Evolutionary conservation across 2,113 vertebrate genomes (phyloP).

Genomic region (Actenoides hombroni): DNA sequence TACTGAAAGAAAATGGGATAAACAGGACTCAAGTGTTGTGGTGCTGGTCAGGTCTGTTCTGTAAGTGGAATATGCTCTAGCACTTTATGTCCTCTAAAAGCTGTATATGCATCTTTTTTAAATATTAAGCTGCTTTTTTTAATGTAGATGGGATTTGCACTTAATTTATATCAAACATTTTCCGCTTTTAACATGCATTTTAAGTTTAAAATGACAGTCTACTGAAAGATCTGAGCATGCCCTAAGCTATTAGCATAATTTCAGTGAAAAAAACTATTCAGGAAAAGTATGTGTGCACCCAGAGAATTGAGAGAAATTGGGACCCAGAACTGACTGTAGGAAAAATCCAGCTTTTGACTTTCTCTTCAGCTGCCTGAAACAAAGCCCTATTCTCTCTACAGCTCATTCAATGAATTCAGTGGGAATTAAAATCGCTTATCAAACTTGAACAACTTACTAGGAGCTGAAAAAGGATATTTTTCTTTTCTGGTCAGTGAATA

Average conservation of each 20-base stretch:
- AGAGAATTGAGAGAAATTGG: conserved; percentile 11
- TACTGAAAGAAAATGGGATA: background rate
- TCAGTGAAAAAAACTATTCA: background rate
- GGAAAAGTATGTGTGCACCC: background rate
- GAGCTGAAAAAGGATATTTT: conserved; percentile 54
- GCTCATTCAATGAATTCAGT: background rate
- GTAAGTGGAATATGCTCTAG: accelerated
- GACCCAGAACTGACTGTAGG: background rate
- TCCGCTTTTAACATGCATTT: background rate
- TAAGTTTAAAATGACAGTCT: background rate
- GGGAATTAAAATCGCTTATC: conserved; percentile 40
- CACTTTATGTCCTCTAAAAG: background rate
- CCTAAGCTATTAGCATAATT: background rate
- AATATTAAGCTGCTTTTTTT: background rate
- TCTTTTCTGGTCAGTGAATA: conserved; percentile 10
- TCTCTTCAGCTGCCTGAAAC: conserved; percentile 19
- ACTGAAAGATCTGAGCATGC: background rate
- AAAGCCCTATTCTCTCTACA: conserved; percentile 43
- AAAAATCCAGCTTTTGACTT: conserved; percentile 3
- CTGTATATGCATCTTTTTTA: background rate
- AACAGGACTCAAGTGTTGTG: background rate
- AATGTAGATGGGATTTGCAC: background rate
- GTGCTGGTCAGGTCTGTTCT: background rate
- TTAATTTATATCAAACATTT: background rate
- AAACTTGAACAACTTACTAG: conserved; percentile 32